Percentiles rank a stretch among this genome's conserved stretches.
Conservation (phyloP, 1,140 invertebrate species). For the Pseudomyrmex concolor region DNA sequence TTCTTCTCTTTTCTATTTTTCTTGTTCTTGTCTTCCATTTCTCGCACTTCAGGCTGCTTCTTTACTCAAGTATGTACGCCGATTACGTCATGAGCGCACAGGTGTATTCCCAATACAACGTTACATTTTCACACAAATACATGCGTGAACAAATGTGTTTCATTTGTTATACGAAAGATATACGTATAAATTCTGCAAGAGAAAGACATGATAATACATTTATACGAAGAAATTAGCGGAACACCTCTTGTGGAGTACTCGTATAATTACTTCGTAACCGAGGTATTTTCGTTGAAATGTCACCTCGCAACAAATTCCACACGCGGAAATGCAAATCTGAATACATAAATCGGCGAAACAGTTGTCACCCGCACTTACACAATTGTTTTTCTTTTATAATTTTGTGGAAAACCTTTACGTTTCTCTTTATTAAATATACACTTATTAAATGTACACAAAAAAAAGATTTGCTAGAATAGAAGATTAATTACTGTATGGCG, state of each 20-base stretch:
- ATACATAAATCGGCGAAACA: neutral
- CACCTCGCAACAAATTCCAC: neutral
- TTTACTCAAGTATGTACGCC: neutral
- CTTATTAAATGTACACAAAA: no score
- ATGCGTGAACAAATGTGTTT: neutral
- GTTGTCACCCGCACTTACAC: neutral
- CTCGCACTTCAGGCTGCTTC: neutral
- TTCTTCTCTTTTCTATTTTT: neutral
- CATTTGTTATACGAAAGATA: neutral
- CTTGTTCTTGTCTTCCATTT: neutral
- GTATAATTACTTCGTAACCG: slow-evolving; percentile 29
- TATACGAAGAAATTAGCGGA: slow-evolving; percentile 17
- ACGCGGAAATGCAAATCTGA: slow-evolving; percentile 2
- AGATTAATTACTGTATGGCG: no score
- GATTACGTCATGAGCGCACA: neutral
- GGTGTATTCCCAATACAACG: neutral
- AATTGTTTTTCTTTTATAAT: slow-evolving; percentile 1
- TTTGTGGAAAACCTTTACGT: no score
- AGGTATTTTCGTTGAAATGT: neutral
- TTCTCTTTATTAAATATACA: no score
- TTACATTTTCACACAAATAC: neutral
- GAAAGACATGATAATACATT: neutral
- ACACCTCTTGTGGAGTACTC: neutral
- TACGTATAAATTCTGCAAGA: slow-evolving; percentile 5
- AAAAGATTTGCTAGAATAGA: no score